Evolutionary conservation across 2,113 vertebrate genomes (phyloP).

Genomic region (Balaeniceps rex): DNA sequence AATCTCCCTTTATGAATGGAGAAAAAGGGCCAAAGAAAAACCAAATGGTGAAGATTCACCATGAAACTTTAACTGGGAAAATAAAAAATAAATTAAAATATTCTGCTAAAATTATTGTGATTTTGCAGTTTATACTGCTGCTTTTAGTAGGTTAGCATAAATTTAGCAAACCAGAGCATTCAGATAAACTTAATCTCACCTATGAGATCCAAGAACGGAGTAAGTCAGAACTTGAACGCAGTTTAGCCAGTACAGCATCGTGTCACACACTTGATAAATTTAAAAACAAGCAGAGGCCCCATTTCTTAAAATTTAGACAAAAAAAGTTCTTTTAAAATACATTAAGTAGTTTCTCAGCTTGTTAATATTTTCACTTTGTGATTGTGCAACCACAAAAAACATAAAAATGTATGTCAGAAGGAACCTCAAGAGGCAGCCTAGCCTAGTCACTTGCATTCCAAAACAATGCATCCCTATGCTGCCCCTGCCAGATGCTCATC

Average conservation of each 20-base stretch:
- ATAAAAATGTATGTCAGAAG: neutral
- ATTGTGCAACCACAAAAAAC: accelerated
- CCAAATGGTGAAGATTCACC: neutral
- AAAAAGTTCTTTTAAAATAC: neutral
- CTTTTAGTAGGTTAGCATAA: neutral
- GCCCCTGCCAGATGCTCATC: neutral
- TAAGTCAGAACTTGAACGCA: neutral
- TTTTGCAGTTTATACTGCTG: neutral
- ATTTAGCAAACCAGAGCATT: neutral
- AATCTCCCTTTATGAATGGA: neutral
- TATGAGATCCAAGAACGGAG: neutral
- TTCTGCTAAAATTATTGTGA: neutral
- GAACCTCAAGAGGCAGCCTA: neutral
- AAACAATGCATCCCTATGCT: neutral
- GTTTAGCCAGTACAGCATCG: neutral
- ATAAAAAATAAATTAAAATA: neutral
- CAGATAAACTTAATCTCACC: neutral
- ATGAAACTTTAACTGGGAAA: neutral
- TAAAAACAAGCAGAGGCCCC: neutral
- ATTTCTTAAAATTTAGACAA: neutral
- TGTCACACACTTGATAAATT: neutral
- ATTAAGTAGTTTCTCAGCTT: neutral
- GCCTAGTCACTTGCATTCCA: neutral
- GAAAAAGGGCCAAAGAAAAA: neutral
- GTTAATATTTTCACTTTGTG: neutral